Evolutionary conservation across 2,888 invertebrate species (phyloP), one percentile per base, ranked within the genome.

Genomic region (Macrophya annulata): DNA sequence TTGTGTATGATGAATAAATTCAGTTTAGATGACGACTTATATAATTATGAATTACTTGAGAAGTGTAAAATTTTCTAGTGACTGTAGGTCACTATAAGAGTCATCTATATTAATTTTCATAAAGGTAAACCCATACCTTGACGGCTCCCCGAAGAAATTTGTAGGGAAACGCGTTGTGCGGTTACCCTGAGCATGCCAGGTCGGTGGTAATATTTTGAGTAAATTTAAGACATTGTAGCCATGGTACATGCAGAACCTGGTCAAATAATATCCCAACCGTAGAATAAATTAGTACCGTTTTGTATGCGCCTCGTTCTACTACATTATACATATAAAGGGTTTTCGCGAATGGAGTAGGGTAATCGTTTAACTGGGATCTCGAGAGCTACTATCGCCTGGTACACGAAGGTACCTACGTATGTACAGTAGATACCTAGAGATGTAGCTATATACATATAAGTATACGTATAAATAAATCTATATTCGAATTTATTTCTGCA

Each of bases 221-320:
- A 31, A 77, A 77, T 51, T 25, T 45, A 55, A 31, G 37, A 77
- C 31, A n/a, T 55, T 37, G 31, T 77, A 31, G 77, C 31, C n/a
- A n/a, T 31, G 37, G 17, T 37, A 21, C 77, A 77, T 55, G 55
- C 17, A 21, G 59, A 81, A 81, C 77, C 25, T 51, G 25, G 51
- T 51, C 31, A 51, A 77, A 77, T 77, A 51, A 77, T 77, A 77
- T 77, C 68, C 37, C 25, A 15, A 76, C 76, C 76, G 76, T 25
- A 21, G 76, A 76, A 76, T 76, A 76, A 76, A 76, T 76, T 76
- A 76, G 45, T 43, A 48, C 48, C 25, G 76, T 48, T 48, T 76
- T 76, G 40, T 62, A 62, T 62, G 62, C 62, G 25, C 62, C 62
- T 62, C 62, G 25, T 62, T 62, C 62, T 62, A 62, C 25, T 62